A percentile compares a stretch with the other conserved stretches of the same genome.
Evolutionary conservation across 2,797 vertebrate species (phyloP).

Genomic region (Chromis chromis): DNA sequence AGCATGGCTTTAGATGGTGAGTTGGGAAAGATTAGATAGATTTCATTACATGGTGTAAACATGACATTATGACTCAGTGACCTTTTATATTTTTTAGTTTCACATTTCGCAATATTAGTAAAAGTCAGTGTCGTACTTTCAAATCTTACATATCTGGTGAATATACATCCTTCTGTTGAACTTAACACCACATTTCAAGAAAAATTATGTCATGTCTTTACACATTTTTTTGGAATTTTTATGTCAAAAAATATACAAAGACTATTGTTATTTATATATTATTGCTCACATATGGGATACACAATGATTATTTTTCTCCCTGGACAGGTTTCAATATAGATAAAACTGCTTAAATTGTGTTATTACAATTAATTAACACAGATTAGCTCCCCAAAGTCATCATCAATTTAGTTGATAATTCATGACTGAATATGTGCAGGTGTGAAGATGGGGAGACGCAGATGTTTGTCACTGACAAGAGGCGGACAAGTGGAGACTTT

Average conservation of each 20-base stretch:
- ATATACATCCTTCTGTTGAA: no score
- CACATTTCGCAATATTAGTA: neutral
- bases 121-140: neutral
- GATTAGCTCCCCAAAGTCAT: constrained; percentile 20
- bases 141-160: neutral
- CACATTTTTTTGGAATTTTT: no score
- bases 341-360: neutral
- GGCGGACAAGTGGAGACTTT: constrained; percentile 19
- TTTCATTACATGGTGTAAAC: neutral
- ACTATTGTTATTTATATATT: no score
- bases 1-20: no score
- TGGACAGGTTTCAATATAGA: constrained; percentile 4
- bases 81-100: neutral
- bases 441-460: constrained; percentile 20
- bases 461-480: constrained; percentile 39
- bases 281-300: neutral
- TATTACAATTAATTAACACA: constrained; percentile 17
- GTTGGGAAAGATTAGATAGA: neutral
- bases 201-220: neutral
- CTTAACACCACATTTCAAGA: no score
- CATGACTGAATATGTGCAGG: constrained; percentile 21
- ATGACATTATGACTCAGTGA: neutral
- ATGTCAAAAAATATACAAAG: no score
- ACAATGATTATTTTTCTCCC: neutral
- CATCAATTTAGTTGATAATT: constrained; percentile 27